Evolutionary conservation across 23 tunicate genomes (phyloP), one percentile per base, ranked within the genome.

Genomic region (Styela clava): DNA sequence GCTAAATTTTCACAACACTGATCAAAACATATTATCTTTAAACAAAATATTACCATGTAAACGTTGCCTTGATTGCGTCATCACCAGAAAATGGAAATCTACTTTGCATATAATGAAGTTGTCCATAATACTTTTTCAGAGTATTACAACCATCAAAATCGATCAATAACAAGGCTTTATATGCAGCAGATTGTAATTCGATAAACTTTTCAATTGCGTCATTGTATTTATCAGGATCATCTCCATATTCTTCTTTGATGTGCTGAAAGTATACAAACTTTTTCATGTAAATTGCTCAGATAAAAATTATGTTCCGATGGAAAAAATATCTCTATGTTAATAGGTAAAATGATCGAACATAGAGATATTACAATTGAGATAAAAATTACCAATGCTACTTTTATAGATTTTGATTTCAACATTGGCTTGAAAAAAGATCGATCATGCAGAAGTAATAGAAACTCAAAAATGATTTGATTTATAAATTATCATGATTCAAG

Each of bases 91-190:
- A 94, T 24, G 92, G 93, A 84, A 93, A 93, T 51, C 98, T 87
- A 61, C 98, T 93, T 74, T 93, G 89, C 98, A 93, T 93, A 83
- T 81, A 93, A 64, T 93, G 98, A 68, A 93, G 85, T 64, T 93
- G 98, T 1, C 98, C 98, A 74, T 73, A 93, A 81, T 93, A 93
- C 69, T 93, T 93, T 62, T 93, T 93, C 64, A 93, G 24, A 27
- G 84, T 82, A 28, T 81, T 93, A 63, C 89, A 84, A 21, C 98
- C 98, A 37, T 93, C 98, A 62, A 88, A 88, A 81, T 93, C 93
- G 7, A 86, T 86, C 28, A 78, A 64, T 0, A 52, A 33, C 16
- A 93, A 67, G 0, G 83, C 93, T 74, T 77, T 81, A 78, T 93
- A 85, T 16, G 98, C 98, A 77, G 89, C 56, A 7, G 79, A 33